Evolutionary conservation across 2,797 vertebrate genomes (phyloP).

Genomic region (Amphiprion clarkii): DNA sequence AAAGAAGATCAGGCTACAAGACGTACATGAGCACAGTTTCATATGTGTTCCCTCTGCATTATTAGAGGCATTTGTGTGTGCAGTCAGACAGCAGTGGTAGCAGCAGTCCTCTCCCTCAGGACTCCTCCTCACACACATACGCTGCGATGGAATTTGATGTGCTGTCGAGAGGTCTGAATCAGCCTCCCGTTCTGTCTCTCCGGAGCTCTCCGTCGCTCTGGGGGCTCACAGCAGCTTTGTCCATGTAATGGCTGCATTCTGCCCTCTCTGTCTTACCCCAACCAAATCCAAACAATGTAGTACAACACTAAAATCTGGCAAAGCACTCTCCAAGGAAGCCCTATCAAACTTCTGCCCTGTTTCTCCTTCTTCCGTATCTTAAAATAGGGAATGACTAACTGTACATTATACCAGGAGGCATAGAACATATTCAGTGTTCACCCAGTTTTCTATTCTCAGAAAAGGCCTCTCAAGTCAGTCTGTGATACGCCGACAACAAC

Average conservation of each 20-base stretch:
- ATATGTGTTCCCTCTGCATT: neutral
- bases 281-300: constrained; percentile 17
- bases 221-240: constrained; percentile 29
- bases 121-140: constrained; percentile 34
- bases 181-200: constrained; percentile 43
- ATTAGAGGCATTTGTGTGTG: constrained; percentile 17
- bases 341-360: neutral
- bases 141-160: constrained; percentile 42
- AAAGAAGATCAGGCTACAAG: constrained; percentile 1
- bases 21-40: neutral
- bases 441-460: constrained; percentile 55
- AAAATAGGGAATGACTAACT: neutral
- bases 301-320: neutral
- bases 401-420: constrained; percentile 5
- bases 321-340: constrained; percentile 2
- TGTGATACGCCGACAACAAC: constrained; percentile 52
- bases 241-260: constrained; percentile 27
- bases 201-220: constrained; percentile 12
- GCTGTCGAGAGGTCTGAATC: constrained; percentile 46
- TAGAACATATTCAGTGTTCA: constrained; percentile 14
- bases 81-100: constrained; percentile 31
- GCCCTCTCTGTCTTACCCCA: constrained; percentile 2
- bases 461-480: constrained; percentile 33
- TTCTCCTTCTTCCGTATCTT: neutral
- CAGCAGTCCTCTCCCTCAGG: constrained; percentile 39